These are phyloP conservation scores for Pluvianellus socialis DNA, from an alignment of 2,113 vertebrate genomes.

Conservation along the genomic window DNA sequence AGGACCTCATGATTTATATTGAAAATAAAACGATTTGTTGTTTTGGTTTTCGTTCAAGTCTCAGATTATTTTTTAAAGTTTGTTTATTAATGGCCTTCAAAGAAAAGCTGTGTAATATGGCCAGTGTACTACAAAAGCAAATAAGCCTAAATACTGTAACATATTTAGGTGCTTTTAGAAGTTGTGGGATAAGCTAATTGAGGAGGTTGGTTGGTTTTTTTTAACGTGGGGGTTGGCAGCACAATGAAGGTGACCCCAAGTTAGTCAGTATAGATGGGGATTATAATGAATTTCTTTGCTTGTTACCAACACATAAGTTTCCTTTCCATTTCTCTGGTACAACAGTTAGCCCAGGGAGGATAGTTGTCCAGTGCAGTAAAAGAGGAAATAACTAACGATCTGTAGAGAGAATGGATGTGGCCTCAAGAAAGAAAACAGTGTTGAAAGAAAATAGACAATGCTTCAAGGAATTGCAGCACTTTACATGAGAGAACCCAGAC, in stretches of 20 bases:
- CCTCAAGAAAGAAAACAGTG: background rate
- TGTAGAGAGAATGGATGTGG: background rate
- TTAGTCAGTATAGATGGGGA: background rate
- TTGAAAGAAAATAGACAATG: background rate
- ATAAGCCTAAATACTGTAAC: background rate
- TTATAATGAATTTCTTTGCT: background rate
- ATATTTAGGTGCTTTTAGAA: background rate
- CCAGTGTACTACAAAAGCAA: background rate
- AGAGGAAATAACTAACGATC: background rate
- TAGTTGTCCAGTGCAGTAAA: background rate
- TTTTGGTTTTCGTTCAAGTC: background rate
- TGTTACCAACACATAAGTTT: background rate
- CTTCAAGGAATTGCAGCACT: background rate
- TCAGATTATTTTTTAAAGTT: background rate
- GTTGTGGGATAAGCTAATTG: background rate
- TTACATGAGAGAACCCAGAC: background rate
- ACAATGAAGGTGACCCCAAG: background rate
- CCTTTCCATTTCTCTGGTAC: background rate
- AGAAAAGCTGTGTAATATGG: background rate
- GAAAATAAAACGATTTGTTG: background rate
- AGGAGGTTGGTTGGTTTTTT: background rate
- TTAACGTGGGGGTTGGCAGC: background rate
- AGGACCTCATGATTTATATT: background rate
- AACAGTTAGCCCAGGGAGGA: background rate
- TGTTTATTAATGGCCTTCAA: background rate